These are phyloP conservation scores for Ptilorrhoa leucosticta DNA, from an alignment of 2,113 vertebrate genomes.

Conservation along the genomic window DNA sequence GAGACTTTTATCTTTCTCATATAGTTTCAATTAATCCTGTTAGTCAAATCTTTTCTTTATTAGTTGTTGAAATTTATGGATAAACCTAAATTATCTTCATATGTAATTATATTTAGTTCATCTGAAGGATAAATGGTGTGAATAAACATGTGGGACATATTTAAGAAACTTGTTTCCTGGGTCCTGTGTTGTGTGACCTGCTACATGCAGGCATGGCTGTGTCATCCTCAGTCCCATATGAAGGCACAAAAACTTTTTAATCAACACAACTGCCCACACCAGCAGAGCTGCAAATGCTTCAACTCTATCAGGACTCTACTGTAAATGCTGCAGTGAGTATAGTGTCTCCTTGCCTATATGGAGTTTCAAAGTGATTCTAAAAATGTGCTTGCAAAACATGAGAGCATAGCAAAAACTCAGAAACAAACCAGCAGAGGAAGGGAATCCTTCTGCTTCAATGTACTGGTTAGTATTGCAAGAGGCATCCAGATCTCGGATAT, in stretches of 20 bases:
- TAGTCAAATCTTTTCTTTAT: background rate
- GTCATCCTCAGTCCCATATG: background rate
- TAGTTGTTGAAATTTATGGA: background rate
- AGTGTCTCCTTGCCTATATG: background rate
- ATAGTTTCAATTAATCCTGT: background rate
- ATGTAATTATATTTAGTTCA: background rate
- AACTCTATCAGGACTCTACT: background rate
- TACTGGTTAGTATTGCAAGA: background rate
- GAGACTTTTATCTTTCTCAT: background rate
- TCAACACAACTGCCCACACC: background rate
- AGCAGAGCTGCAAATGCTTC: background rate
- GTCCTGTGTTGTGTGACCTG: background rate
- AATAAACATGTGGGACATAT: background rate
- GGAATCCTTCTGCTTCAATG: background rate
- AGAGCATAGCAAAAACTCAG: background rate
- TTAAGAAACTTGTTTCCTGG: background rate
- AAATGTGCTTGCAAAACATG: background rate
- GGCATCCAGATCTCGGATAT: background rate
- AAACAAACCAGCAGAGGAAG: background rate
- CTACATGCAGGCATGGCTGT: accelerated
- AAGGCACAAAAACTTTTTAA: background rate
- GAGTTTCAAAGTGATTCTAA: background rate
- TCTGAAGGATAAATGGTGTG: background rate
- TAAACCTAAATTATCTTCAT: background rate
- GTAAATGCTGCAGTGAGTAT: background rate